Evolutionary conservation across 2,888 invertebrate genomes (phyloP).

Genomic region (Leptinotarsa peninsularis): DNA sequence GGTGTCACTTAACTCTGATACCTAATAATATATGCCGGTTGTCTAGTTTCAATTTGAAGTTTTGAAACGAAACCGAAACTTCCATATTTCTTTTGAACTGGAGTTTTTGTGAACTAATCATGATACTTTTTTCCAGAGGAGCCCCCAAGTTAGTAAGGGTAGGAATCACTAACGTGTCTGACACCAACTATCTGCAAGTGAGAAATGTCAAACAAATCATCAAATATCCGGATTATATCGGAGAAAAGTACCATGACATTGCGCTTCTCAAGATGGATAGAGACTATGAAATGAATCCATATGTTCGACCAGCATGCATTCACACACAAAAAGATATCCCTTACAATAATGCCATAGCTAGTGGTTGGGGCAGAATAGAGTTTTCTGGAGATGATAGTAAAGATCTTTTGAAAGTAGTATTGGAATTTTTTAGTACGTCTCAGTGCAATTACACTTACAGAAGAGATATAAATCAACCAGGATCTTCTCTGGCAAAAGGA

Average conservation of each 20-base stretch:
- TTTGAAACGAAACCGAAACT: too few species aligned
- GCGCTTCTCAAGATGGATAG: conserved; percentile 65
- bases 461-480: conserved; percentile 43
- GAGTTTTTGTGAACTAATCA: too few species aligned
- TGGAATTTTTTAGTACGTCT: conserved; percentile 57
- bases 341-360: conserved; percentile 59
- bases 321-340: conserved; percentile 54
- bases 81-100: too few species aligned
- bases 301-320: conserved; percentile 66
- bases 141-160: conserved; percentile 63
- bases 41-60: too few species aligned
- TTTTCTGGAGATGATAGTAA: conserved; percentile 53
- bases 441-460: conserved; percentile 62
- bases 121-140: conserved; percentile 57
- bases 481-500: conserved; percentile 58
- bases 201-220: conserved; percentile 56
- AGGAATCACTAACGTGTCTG: conserved; percentile 66
- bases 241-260: conserved; percentile 68
- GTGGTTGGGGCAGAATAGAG: conserved; percentile 67
- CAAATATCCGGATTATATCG: conserved; percentile 64
- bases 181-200: conserved; percentile 61
- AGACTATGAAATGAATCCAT: conserved; percentile 61
- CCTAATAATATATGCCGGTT: too few species aligned
- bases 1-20: too few species aligned
- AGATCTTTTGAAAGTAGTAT: conserved; percentile 66